phyloP scores from a whole-genome alignment of 2,113 vertebrate genomes.

The Tautogolabrus adspersus region DNA sequence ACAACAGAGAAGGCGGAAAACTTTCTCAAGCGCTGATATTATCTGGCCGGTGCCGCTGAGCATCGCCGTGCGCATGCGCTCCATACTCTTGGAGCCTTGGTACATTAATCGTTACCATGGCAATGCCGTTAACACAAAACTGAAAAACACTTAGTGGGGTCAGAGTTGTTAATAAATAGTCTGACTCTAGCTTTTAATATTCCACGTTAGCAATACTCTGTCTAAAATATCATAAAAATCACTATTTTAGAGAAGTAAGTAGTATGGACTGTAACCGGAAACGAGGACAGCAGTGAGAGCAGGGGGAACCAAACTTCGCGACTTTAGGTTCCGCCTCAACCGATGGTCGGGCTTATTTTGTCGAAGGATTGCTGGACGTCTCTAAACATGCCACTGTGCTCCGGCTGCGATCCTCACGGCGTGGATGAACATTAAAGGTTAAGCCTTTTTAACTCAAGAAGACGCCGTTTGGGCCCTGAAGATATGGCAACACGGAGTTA shows the following conservation, averaged over 20 bases:
- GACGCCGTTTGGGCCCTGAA: fast-evolving
- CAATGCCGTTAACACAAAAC: neutral
- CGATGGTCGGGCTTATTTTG: constrained; percentile 77
- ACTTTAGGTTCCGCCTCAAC: constrained; percentile 48
- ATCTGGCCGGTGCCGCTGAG: neutral
- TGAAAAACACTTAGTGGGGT: too few species aligned
- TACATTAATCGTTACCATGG: neutral
- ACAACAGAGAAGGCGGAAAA: constrained; percentile 10
- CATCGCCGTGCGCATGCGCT: constrained; percentile 16
- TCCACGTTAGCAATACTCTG: fast-evolving
- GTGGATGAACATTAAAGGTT: neutral
- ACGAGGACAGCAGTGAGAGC: constrained; percentile 12
- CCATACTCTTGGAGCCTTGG: too few species aligned
- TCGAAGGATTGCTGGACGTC: neutral
- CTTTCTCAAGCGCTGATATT: constrained; percentile 6
- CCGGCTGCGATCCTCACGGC: fast-evolving
- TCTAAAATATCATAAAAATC: fast-evolving
- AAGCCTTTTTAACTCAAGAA: neutral
- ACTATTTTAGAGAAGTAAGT: too few species aligned
- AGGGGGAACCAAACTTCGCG: constrained; percentile 22
- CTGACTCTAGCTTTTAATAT: neutral
- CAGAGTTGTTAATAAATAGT: too few species aligned
- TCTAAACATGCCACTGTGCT: neutral
- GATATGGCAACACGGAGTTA: constrained; percentile 56
- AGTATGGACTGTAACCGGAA: neutral